Percentiles rank a stretch among this genome's conserved stretches.
Evolutionary conservation across 2,888 invertebrate species (phyloP).

Genomic region (Ophioninae sp.): DNA sequence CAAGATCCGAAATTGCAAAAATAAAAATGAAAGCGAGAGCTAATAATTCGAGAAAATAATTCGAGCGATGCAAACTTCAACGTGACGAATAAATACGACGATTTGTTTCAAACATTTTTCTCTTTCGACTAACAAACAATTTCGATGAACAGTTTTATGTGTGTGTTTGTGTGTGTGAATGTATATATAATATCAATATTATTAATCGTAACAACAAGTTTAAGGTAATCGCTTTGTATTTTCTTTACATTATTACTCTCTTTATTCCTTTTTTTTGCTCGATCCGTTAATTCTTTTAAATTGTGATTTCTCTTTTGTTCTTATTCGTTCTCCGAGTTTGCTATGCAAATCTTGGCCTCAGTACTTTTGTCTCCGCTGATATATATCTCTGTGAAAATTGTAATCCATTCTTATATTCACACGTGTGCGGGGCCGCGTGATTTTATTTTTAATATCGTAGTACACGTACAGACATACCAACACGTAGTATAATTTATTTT

Average conservation of each 20-base stretch:
- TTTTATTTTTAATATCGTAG: slow-evolving; percentile 59
- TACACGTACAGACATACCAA: slow-evolving; percentile 77
- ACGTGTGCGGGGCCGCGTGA: slow-evolving; percentile 35
- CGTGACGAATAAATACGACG: slow-evolving; percentile 53
- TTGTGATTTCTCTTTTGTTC: slow-evolving; percentile 64
- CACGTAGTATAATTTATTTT: slow-evolving; percentile 67
- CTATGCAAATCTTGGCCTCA: slow-evolving; percentile 58
- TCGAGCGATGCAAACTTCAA: too few relatives aligned
- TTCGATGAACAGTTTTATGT: slow-evolving; percentile 73
- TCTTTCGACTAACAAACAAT: slow-evolving; percentile 74
- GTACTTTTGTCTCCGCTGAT: slow-evolving; percentile 71
- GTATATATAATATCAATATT: slow-evolving; percentile 73
- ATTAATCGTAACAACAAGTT: slow-evolving; percentile 78
- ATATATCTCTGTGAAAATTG: slow-evolving; percentile 71
- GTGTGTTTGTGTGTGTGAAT: slow-evolving; percentile 72
- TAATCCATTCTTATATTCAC: slow-evolving; percentile 46
- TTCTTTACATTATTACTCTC: slow-evolving; percentile 67
- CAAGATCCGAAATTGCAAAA: too few relatives aligned
- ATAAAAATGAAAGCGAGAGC: too few relatives aligned
- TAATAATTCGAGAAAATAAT: too few relatives aligned
- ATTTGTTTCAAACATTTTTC: slow-evolving; percentile 60
- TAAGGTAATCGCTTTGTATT: slow-evolving; percentile 70
- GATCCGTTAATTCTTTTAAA: slow-evolving; percentile 61
- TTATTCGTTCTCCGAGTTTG: slow-evolving; percentile 32
- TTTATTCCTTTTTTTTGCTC: slow-evolving; percentile 51